These are phyloP conservation scores for Polyommatus icarus DNA, from an alignment of 2,888 invertebrate species.

Conservation along the genomic window DNA sequence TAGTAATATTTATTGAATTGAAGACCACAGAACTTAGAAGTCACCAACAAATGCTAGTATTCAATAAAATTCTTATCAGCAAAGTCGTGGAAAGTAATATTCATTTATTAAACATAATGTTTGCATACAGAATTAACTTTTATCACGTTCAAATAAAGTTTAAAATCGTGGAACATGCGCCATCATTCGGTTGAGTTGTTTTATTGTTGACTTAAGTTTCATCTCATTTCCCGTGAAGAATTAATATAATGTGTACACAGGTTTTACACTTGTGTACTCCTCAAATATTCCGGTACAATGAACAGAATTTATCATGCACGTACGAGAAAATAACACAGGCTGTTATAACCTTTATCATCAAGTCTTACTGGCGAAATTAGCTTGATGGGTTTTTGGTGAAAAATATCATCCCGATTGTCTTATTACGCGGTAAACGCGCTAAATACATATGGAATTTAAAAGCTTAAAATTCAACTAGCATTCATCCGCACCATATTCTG, in stretches of 20 bases:
- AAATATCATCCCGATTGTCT: conserved; percentile 25
- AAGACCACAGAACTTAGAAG: neutral
- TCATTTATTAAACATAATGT: neutral
- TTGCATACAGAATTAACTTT: neutral
- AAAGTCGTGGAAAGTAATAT: neutral
- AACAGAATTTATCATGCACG: conserved; percentile 32
- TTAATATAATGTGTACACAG: conserved; percentile 56
- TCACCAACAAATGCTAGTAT: neutral
- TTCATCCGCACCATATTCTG: conserved; percentile 3
- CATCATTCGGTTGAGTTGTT: conserved; percentile 42
- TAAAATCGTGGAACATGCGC: conserved; percentile 39
- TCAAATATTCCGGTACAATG: conserved; percentile 51
- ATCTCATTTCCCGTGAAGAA: conserved; percentile 63
- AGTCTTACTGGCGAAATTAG: conserved; percentile 28
- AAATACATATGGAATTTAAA: conserved; percentile 43
- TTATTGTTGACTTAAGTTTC: conserved; percentile 56
- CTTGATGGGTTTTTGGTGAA: conserved; percentile 28
- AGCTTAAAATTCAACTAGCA: conserved; percentile 24
- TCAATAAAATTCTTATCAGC: conserved; percentile 19
- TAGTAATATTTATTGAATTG: too few relatives aligned
- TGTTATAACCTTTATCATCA: conserved; percentile 28
- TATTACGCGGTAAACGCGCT: conserved; percentile 46
- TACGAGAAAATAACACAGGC: neutral
- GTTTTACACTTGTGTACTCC: conserved; percentile 55
- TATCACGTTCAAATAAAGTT: conserved; percentile 37